Conservation (phyloP, 1,140 invertebrate genomes). For the Cryptotermes secundus region DNA sequence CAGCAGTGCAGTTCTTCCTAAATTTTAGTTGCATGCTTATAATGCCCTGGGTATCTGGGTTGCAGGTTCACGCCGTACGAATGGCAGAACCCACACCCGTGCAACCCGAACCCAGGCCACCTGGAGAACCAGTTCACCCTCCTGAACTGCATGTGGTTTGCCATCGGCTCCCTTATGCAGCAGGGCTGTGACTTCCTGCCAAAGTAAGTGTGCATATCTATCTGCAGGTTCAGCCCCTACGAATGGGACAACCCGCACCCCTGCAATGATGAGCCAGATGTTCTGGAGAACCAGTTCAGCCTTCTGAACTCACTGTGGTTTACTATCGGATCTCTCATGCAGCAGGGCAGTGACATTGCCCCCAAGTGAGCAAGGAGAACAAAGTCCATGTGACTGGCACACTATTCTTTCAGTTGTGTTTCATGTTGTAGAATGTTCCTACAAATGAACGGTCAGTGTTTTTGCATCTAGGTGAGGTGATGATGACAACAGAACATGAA, state of each 20-base stretch:
- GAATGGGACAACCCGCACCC: slow-evolving; percentile 86
- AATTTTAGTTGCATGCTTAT: neutral
- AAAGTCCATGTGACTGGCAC: no score
- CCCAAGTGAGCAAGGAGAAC: slow-evolving; percentile 58
- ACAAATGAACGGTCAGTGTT: no score
- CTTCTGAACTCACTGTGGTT: slow-evolving; percentile 86
- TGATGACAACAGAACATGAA: no score
- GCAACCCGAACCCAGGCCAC: slow-evolving; percentile 73
- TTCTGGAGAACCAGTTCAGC: slow-evolving; percentile 85
- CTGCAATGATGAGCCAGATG: slow-evolving; percentile 73
- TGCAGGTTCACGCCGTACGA: slow-evolving; percentile 87
- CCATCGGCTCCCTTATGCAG: slow-evolving; percentile 91
- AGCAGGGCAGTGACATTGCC: slow-evolving; percentile 88
- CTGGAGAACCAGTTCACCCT: slow-evolving; percentile 89
- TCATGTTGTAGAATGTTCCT: no score
- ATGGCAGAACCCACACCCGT: slow-evolving; percentile 87
- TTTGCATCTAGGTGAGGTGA: no score
- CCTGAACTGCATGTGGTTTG: slow-evolving; percentile 94
- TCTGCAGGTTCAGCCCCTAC: slow-evolving; percentile 78
- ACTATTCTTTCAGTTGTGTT: no score
- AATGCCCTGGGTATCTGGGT: slow-evolving; percentile 15
- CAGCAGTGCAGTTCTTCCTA: no score
- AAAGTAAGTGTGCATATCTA: slow-evolving; percentile 64
- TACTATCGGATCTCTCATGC: slow-evolving; percentile 86
- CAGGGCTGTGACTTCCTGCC: slow-evolving; percentile 89